Evolutionary conservation across 2,113 vertebrate genomes (phyloP).

Genomic region (Marmota monax): DNA sequence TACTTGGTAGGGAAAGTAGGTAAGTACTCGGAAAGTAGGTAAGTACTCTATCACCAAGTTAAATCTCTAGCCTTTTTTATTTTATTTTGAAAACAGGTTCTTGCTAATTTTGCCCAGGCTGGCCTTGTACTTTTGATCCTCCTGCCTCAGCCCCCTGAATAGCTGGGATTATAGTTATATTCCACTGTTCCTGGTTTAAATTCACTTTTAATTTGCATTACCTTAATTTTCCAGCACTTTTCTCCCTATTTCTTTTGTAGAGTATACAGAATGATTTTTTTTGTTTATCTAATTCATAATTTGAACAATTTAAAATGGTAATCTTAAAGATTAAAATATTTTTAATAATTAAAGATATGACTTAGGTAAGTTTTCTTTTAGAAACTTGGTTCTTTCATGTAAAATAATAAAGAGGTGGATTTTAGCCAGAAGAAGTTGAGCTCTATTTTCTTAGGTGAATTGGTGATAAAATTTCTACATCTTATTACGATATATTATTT

Average conservation of each 20-base stretch:
- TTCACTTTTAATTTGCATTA: conserved; percentile 23
- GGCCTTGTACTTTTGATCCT: not conserved
- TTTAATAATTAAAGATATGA: conserved; percentile 23
- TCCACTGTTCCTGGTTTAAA: not conserved
- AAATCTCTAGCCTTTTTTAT: not conserved
- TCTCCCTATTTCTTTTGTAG: not conserved
- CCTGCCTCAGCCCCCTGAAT: not conserved
- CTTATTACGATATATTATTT: not conserved
- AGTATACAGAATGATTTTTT: conserved; percentile 3
- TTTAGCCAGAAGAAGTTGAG: conserved; percentile 56
- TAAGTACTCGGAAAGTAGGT: too few relatives aligned
- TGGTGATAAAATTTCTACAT: conserved; percentile 38
- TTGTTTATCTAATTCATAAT: conserved; percentile 19
- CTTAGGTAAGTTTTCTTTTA: not conserved
- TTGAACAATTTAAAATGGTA: conserved; percentile 44
- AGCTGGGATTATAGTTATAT: not conserved
- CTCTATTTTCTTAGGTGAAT: conserved; percentile 33
- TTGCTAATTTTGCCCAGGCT: not conserved
- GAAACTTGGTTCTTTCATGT: conserved; percentile 13
- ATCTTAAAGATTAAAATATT: conserved; percentile 55
- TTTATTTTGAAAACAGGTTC: not conserved
- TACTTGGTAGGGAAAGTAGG: too few relatives aligned
- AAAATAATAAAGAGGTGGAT: conserved; percentile 25
- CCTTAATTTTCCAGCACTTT: conserved; percentile 14
- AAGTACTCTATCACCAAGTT: too few relatives aligned